These are phyloP conservation scores for Falco concolor DNA, from an alignment of 2,797 vertebrate genomes.

Conservation along the genomic window DNA sequence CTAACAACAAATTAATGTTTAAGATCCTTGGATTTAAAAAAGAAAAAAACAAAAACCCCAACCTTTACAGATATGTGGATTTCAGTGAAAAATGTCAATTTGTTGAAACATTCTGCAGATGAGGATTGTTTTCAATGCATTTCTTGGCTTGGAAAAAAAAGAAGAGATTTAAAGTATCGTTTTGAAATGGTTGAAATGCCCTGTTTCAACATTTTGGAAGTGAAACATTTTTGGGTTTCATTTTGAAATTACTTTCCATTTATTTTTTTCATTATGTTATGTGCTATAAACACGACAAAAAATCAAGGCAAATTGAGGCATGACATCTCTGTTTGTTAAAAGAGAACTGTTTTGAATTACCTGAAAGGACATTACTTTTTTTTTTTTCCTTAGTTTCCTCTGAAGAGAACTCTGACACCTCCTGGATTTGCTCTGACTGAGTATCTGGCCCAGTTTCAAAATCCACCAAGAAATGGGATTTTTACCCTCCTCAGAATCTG, in stretches of 20 bases:
- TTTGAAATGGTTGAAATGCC: conserved; percentile 37
- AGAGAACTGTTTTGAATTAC: conserved; percentile 20
- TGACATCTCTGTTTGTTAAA: conserved; percentile 12
- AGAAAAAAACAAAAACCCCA: not conserved
- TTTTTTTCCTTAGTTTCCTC: not conserved
- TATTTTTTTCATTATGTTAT: conserved; percentile 34
- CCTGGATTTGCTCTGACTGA: not conserved
- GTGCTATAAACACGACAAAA: conserved; percentile 42
- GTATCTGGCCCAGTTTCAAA: not conserved
- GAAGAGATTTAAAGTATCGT: conserved; percentile 6
- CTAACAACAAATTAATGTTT: conserved; percentile 63
- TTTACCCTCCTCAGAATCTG: not conserved
- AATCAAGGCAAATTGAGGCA: conserved; percentile 51
- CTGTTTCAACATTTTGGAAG: conserved; percentile 19
- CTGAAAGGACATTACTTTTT: not conserved
- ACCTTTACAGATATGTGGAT: not conserved
- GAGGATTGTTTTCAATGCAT: conserved; percentile 33
- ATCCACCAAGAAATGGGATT: not conserved
- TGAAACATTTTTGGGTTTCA: conserved; percentile 46
- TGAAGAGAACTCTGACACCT: not conserved
- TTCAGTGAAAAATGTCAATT: conserved; percentile 34
- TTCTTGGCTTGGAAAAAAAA: not conserved
- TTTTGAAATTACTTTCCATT: conserved; percentile 49
- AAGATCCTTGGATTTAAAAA: not conserved
- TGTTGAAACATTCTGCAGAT: conserved; percentile 41